Evolutionary conservation across 2,113 vertebrate species (phyloP).

Genomic region (Leptocoma aspasia): DNA sequence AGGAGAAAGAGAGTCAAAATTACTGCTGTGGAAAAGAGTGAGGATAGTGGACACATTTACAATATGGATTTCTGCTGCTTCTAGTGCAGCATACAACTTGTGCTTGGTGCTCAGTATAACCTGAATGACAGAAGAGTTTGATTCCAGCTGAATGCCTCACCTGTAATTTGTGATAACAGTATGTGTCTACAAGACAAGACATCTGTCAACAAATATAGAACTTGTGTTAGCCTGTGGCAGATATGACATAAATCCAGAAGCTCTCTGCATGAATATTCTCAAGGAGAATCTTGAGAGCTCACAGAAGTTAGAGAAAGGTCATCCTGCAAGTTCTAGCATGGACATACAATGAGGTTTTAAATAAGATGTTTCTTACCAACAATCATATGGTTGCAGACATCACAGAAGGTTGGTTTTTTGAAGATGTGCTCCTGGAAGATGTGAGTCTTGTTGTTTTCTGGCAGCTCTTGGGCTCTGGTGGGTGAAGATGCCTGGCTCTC

Average conservation of each 20-base stretch:
- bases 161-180: neutral
- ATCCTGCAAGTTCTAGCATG: neutral
- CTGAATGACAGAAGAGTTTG: neutral
- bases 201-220: neutral
- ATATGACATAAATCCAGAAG: neutral
- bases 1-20: neutral
- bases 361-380: constrained; percentile 83
- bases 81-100: neutral
- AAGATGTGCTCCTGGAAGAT: constrained; percentile 96
- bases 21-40: neutral
- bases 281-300: neutral
- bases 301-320: neutral
- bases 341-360: neutral
- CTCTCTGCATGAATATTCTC: neutral
- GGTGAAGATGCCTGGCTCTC: constrained; percentile 82
- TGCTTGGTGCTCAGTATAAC: neutral
- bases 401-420: constrained; percentile 98
- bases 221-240: neutral
- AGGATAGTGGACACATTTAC: neutral
- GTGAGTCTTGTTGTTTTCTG: constrained; percentile 81
- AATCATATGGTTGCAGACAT: constrained; percentile 99
- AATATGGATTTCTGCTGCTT: neutral
- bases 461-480: constrained; percentile 74
- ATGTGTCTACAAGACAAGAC: neutral
- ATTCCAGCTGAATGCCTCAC: neutral